Percentiles rank a stretch among this genome's conserved stretches.
These are phyloP conservation scores for Oncorhynchus clarkii DNA, from an alignment of 2,113 vertebrate genomes.

Conservation along the genomic window DNA sequence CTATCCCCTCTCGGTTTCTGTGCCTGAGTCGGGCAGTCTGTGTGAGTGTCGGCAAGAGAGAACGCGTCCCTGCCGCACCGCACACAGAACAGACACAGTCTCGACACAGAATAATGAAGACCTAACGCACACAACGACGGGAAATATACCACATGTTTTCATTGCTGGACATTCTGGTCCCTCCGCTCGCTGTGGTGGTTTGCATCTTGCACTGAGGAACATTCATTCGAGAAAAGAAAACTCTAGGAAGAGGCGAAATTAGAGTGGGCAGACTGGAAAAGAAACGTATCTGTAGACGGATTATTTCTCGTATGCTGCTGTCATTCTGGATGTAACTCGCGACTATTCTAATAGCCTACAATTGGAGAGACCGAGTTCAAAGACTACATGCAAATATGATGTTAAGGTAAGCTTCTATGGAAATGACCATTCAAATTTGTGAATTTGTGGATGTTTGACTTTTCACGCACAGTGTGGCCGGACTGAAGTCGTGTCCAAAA, in stretches of 20 bases:
- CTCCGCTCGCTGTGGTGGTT: background rate
- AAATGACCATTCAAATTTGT: background rate
- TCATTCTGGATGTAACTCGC: constrained; percentile 66
- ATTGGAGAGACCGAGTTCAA: constrained; percentile 49
- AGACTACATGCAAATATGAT: constrained; percentile 54
- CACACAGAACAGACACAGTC: constrained; percentile 61
- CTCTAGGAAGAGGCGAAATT: constrained; percentile 37
- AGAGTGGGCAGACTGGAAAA: constrained; percentile 32
- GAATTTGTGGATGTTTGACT: background rate
- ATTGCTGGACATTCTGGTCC: constrained; percentile 1
- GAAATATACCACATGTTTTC: constrained; percentile 35
- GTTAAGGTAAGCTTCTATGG: constrained; percentile 63
- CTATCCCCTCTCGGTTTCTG: constrained; percentile 45
- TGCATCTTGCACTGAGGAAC: background rate
- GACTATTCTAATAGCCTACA: constrained; percentile 14
- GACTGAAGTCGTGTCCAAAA: constrained; percentile 50
- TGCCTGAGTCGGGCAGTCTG: constrained; percentile 41
- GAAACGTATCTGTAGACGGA: constrained; percentile 49
- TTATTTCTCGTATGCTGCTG: constrained; percentile 54
- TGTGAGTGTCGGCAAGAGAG: constrained; percentile 35
- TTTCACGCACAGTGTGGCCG: background rate
- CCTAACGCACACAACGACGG: constrained; percentile 46
- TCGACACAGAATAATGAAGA: constrained; percentile 65
- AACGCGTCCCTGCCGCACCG: constrained; percentile 56
- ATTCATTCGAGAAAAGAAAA: constrained; percentile 39